Base-by-base conservation (phyloP, 1,140 invertebrate genomes). In the Oryctes rhinoceros region DNA sequence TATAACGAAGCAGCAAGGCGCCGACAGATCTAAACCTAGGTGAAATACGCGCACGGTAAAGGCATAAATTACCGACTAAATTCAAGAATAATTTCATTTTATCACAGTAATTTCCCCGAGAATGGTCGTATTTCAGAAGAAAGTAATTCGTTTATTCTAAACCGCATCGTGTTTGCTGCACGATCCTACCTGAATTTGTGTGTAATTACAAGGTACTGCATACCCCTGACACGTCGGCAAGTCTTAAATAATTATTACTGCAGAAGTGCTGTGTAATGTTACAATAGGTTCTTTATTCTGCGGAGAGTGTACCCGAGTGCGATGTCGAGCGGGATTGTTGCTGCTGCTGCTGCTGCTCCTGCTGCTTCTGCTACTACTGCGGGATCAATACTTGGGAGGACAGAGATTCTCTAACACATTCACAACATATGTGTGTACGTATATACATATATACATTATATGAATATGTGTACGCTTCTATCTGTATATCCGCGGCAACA, bases 241-340 rank as follows among this genome's bases (percentile, higher is more conserved):
- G 49, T 53, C 49, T 53, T 53, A 53, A 53, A 53, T 53, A 53
- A 53, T 53, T 53, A 53, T 53, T 53, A 53, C n/a, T 53, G n/a
- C 49, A 53, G 13, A 53, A 53, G 49, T 53, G 49, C 49, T 18
- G 49, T 53, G 13, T 53, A 53, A 53, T 53, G 49, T 53, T 53
- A 53, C 49, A 53, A 53, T 53, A 53, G 49, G 13, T 53, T 53
- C 49, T 53, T 53, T 53, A 53, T 18, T 13, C 49, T 53, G 49
- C 49, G 49, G 49, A 53, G 49, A 15, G n/a, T 53, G 49, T 13
- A 18, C 39, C 49, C n/a, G 49, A 53, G 49, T 18, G 13, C 49
- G 49, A 53, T 53, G 49, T 18, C 49, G 49, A 53, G 49, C n/a
- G n/a, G n/a, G 49, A 53, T 53, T 53, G 49, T 53, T 53, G 49